Conservation (phyloP, 2,888 invertebrate species). For the Anagyrus pseudococci region DNA sequence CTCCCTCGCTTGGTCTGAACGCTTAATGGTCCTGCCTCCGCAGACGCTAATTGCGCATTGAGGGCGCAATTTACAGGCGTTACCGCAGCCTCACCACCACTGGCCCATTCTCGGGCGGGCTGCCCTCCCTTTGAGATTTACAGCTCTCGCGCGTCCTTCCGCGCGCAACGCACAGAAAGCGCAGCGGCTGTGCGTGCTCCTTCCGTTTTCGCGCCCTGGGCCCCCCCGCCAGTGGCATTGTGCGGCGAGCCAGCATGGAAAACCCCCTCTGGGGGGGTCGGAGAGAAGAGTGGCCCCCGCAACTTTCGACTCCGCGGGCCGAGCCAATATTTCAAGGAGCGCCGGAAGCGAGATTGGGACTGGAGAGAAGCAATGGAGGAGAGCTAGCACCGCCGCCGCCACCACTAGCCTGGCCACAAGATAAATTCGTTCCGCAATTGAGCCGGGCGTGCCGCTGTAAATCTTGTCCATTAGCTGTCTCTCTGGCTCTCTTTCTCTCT, state of each 20-base stretch:
- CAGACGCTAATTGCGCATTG: slow-evolving; percentile 49
- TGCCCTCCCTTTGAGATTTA: slow-evolving; percentile 34
- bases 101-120: slow-evolving; percentile 32
- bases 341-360: slow-evolving; percentile 57
- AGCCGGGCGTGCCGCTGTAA: slow-evolving; percentile 51
- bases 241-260: too few species aligned
- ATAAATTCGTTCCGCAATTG: slow-evolving; percentile 61
- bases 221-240: too few species aligned
- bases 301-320: slow-evolving; percentile 56
- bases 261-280: too few species aligned
- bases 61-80: slow-evolving; percentile 48
- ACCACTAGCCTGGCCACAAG: slow-evolving; percentile 49
- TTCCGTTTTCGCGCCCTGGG: too few species aligned
- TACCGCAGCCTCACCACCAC: slow-evolving; percentile 42
- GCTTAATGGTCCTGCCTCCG: slow-evolving; percentile 34
- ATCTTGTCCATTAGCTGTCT: slow-evolving; percentile 51
- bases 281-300: slow-evolving; percentile 23
- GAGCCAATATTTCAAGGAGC: slow-evolving; percentile 53
- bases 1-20: neutral
- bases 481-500: neutral
- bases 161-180: too few species aligned
- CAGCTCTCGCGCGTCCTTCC: slow-evolving; percentile 15
- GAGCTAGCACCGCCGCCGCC: slow-evolving; percentile 53
- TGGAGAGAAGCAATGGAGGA: slow-evolving; percentile 54
- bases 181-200: too few species aligned